phyloP scores from a whole-genome alignment of 2,113 vertebrate species.

The Lasiurus cinereus region DNA sequence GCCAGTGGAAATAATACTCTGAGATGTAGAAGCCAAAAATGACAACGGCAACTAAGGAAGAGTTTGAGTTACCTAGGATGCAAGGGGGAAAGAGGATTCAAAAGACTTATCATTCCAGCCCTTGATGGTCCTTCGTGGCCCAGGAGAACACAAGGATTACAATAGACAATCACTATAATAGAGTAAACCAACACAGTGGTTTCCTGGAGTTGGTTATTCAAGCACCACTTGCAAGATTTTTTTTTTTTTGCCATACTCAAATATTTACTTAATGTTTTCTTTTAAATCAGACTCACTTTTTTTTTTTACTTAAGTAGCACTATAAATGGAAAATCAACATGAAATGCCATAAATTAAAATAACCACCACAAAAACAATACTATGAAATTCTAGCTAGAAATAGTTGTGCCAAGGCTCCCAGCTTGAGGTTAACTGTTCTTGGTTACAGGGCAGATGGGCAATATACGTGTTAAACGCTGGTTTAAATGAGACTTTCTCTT shows the following conservation, averaged over 20 bases:
- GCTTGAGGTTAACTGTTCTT: not conserved
- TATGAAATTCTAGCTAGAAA: conserved; percentile 26
- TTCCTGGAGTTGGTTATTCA: not conserved
- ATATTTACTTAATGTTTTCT: conserved; percentile 13
- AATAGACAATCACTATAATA: not conserved
- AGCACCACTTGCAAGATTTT: not conserved
- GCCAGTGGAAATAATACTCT: conserved; percentile 18
- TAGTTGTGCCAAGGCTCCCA: not conserved
- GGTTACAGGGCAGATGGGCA: not conserved
- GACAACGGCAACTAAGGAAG: not conserved
- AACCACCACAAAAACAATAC: conserved; percentile 11
- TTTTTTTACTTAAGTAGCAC: conserved; percentile 4
- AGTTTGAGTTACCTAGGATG: not conserved
- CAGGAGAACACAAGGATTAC: not conserved
- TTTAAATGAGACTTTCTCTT: conserved; percentile 12
- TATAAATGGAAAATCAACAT: not conserved
- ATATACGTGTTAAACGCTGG: not conserved
- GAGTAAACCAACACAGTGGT: not conserved
- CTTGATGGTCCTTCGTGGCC: not conserved
- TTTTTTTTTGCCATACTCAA: not conserved
- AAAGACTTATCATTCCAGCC: not conserved
- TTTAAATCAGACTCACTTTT: conserved; percentile 46
- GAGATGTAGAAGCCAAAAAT: conserved; percentile 37
- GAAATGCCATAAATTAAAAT: conserved; percentile 23
- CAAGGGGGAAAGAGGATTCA: not conserved